Base-by-base conservation (phyloP, 2,113 vertebrate species). In the Zeus faber region DNA sequence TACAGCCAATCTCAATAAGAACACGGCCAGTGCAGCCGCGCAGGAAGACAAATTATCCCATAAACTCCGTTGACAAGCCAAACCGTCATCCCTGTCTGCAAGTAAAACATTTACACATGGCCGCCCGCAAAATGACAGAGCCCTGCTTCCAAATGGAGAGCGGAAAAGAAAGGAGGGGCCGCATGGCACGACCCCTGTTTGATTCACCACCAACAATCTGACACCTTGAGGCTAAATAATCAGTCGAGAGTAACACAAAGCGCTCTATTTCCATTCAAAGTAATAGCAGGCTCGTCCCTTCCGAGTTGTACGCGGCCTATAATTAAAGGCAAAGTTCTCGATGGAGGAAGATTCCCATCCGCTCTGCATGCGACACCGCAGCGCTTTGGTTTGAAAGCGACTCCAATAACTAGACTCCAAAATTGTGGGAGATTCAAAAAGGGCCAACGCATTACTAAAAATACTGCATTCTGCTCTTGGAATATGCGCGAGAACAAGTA, bases 281-380 rank as follows among this genome's bases (percentile, higher is more conserved):
- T 80, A 82, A 84, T 82, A 70, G 82, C 10, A 84, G 52, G 41
- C 43, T 46, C 25, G 9, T 49, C 35, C 50, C 58, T 62, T 41
- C 47, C 57, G 14, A 7, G 44, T 43, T 5, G 47, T 55, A 49
- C 21, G 65, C n/a, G n/a, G n/a, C 49, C 54, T 79, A 21, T 84
- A 81, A 84, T 84, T 81, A 79, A 62, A 64, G 53, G 66, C 70
- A 58, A 63, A 61, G 18, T 35, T 51, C 40, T 58, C 67, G 54
- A 54, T 53, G 50, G 52, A 71, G 59, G 57, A 67, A 70, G 78
- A 81, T 67, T 83, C 72, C 72, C 80, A 78, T 62, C 64, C 54
- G 5, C 53, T 53, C 58, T 48, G 51, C 60, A 23, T 5, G 39
- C 3, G 16, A 60, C 26, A 49, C 69, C 37, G 1, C 65, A 27